Evolutionary conservation across 2,888 invertebrate species (phyloP), one percentile per base, ranked within the genome.

Genomic region (Lymantria dispar): DNA sequence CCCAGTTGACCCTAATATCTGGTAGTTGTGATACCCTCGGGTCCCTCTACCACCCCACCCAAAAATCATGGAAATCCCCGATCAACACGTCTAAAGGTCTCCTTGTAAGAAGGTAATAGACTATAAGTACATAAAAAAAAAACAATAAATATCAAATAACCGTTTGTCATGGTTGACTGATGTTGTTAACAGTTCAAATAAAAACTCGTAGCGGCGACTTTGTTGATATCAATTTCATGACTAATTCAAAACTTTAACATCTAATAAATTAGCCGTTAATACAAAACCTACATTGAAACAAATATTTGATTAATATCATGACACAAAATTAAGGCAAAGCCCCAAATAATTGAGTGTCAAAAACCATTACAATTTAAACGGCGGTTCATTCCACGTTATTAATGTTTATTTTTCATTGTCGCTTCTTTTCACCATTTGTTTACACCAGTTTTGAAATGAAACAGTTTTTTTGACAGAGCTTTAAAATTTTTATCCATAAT

Each of bases 341-440:
- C 48, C 42, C 50, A 42, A 64, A 67, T 64, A 67, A 64, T 68
- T 59, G 62, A 58, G 70, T 60, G 60, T 62, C 60, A 56, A 60
- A 69, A 64, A 56, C 64, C 54, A 58, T 68, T 69, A 58, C 54
- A 64, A 50, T 62, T 56, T 58, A 58, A 55, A 63, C 64, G 62
- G 54, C 51, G 53, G 41, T 49, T 52, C 36, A 38, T 48, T 48
- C 43, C 15, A 48, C 47, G 53, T 58, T 68, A 64, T 61, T 60
- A 52, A 59, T 64, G 63, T 70, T 69, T 66, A 64, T 68, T 67
- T 62, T 52, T 45, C 59, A 64, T 66, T 68, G 66, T 65, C 50
- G 45, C 47, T 56, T 22, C 46, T 53, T 56, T 54, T 67, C 56
- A n/a, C 60, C 62, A 60, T 67, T 64, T 42, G 58, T 56, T 48